Conservation (phyloP, 2,113 vertebrate species). For the Scytalopus superciliaris region DNA sequence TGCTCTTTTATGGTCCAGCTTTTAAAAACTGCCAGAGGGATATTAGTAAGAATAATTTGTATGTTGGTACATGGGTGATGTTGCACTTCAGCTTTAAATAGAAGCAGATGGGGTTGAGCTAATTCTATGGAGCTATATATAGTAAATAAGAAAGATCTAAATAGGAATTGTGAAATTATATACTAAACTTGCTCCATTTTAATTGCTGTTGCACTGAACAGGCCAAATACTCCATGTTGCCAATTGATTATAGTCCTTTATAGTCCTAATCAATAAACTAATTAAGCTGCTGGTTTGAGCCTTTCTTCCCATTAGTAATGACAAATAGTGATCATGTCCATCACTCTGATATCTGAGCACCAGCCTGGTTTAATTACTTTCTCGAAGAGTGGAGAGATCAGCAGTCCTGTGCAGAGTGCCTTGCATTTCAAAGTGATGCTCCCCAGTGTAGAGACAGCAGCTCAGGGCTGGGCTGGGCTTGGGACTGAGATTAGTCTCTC, state of each 20-base stretch:
- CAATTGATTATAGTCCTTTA: constrained; percentile 64
- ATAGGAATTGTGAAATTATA: constrained; percentile 66
- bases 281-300: constrained; percentile 60
- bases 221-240: constrained; percentile 56
- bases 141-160: constrained; percentile 67
- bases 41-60: constrained; percentile 68
- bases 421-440: constrained; percentile 34
- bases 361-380: constrained; percentile 49
- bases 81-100: constrained; percentile 69
- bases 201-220: constrained; percentile 53
- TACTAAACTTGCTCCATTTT: constrained; percentile 61
- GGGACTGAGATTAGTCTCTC: background rate
- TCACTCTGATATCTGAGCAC: constrained; percentile 52
- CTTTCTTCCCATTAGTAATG: constrained; percentile 59
- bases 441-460: background rate
- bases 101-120: constrained; percentile 67
- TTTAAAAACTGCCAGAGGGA: constrained; percentile 66
- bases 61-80: constrained; percentile 60
- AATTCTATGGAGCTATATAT: constrained; percentile 67
- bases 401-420: background rate
- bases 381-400: constrained; percentile 24
- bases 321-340: constrained; percentile 59
- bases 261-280: constrained; percentile 66
- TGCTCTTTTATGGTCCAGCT: constrained; percentile 62
- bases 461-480: background rate